Percentiles rank a stretch among this genome's conserved stretches.
These are phyloP conservation scores for Ancistrus triradiatus DNA, from an alignment of 2,113 vertebrate species.

Conservation along the genomic window DNA sequence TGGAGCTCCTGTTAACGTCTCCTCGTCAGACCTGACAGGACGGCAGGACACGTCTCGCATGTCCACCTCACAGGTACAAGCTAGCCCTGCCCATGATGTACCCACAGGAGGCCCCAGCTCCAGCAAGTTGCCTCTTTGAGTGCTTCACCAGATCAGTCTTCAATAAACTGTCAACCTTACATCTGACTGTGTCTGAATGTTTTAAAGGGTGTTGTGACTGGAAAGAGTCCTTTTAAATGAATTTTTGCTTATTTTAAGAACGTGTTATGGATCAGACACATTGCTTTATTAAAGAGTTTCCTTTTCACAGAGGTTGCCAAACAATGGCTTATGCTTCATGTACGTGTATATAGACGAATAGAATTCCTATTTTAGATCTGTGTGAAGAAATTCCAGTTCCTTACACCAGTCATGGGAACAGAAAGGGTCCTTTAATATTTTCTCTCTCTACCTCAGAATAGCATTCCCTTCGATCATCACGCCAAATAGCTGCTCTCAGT, in stretches of 20 bases:
- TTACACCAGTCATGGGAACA: background rate
- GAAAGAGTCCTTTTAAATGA: no score
- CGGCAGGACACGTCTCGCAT: slow-evolving; percentile 92
- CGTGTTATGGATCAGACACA: no score
- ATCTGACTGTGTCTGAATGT: background rate
- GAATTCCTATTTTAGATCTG: no score
- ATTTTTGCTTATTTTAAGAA: no score
- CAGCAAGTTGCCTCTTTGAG: background rate
- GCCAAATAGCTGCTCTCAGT: slow-evolving; percentile 90
- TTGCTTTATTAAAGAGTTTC: no score
- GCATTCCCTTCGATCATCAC: slow-evolving; percentile 96
- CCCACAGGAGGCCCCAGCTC: background rate
- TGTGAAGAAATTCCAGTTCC: background rate
- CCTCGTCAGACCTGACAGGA: slow-evolving; percentile 88
- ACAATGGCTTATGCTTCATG: no score
- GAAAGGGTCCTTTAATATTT: slow-evolving; percentile 19
- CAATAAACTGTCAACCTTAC: background rate
- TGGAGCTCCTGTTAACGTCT: slow-evolving; percentile 87
- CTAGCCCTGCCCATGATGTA: background rate
- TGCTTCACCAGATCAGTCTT: background rate
- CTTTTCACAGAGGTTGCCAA: no score
- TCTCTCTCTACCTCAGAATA: slow-evolving; percentile 83
- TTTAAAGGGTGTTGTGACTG: no score
- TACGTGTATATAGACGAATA: no score
- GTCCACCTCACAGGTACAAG: slow-evolving; percentile 92